Evolutionary conservation across 2,888 invertebrate genomes (phyloP), one percentile per base, ranked within the genome.

Genomic region (Caenorhabditis auriculariae): DNA sequence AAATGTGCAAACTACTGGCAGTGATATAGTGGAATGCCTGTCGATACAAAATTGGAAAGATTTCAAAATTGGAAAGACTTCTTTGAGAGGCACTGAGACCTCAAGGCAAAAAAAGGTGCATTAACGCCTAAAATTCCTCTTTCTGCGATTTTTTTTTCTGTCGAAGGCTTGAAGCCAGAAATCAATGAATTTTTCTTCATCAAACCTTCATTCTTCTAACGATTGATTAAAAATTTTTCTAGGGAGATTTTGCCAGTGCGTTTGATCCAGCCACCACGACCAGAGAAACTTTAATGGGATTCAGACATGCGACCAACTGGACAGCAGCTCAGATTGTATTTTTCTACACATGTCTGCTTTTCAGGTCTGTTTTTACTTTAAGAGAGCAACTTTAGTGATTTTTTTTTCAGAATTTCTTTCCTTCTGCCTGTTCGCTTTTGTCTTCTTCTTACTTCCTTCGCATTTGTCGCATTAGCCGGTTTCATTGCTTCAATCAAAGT

Each of bases 381-480:
- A 4, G 19, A 24, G 23, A 12, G 19, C 19, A 51, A 27, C 21
- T 17, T 32, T 38, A 15, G 9, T 28, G 29, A 29, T 27, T 42
- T 27, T 26, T n/a, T 32, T 47, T 68, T 60, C 65, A 71, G 70
- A 43, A 44, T 69, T 12, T 47, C 47, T n/a, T 60, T 75, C 41
- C 57, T 73, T 6, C 56, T 76, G 37, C 76, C 74, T 0, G 53
- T 75, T 17, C 61, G 76, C 17, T 7, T 76, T 23, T 43, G 56
- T 15, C 60, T 77, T 5, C 54, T 75, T 41, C 19, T 67, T 19
- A 60, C 71, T 7, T 77, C 77, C 6, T 77, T 77, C 41, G 64
- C 64, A 19, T 75, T 66, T 54, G 68, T 76, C n/a, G 57, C 62
- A 7, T 37, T 69, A 32, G 71, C 66, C 15, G 74, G 74, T 39